These are phyloP conservation scores for Vombatus ursinus DNA, from an alignment of 2,113 vertebrate species.

Conservation along the genomic window DNA sequence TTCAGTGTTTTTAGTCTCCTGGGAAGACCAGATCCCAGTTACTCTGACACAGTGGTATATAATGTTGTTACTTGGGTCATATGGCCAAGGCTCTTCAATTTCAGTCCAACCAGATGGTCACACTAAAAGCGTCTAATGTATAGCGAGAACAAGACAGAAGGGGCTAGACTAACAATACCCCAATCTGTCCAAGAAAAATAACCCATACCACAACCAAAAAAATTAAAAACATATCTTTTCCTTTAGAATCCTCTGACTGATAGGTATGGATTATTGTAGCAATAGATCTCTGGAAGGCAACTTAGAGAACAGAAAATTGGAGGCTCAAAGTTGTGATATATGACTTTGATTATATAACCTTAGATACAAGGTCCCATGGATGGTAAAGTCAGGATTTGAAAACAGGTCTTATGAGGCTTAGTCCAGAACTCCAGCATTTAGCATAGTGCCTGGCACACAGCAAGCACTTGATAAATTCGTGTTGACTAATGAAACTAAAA, in stretches of 20 bases:
- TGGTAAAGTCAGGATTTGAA: neutral
- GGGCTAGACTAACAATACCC: neutral
- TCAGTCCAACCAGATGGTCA: neutral
- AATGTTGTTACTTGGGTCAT: slow-evolving; percentile 11
- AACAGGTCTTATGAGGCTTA: neutral
- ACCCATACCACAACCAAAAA: neutral
- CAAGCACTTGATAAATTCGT: neutral
- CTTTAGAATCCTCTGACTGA: slow-evolving; percentile 51
- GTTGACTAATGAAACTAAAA: neutral
- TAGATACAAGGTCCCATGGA: neutral
- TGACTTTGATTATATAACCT: too few relatives aligned
- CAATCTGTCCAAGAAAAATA: slow-evolving; percentile 65
- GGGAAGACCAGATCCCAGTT: slow-evolving; percentile 28
- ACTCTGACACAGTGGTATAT: neutral
- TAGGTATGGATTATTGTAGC: slow-evolving; percentile 62
- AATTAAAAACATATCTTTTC: slow-evolving; percentile 38
- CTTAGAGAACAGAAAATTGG: slow-evolving; percentile 22
- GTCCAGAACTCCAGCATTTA: neutral
- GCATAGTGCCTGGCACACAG: neutral
- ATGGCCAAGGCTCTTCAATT: neutral
- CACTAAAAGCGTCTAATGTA: neutral
- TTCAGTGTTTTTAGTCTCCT: neutral
- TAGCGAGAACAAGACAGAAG: neutral
- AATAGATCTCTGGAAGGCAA: neutral
- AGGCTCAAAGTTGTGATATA: slow-evolving; percentile 15